Evolutionary conservation across 2,113 vertebrate genomes (phyloP).

Genomic region (Cyanoderma ruficeps): DNA sequence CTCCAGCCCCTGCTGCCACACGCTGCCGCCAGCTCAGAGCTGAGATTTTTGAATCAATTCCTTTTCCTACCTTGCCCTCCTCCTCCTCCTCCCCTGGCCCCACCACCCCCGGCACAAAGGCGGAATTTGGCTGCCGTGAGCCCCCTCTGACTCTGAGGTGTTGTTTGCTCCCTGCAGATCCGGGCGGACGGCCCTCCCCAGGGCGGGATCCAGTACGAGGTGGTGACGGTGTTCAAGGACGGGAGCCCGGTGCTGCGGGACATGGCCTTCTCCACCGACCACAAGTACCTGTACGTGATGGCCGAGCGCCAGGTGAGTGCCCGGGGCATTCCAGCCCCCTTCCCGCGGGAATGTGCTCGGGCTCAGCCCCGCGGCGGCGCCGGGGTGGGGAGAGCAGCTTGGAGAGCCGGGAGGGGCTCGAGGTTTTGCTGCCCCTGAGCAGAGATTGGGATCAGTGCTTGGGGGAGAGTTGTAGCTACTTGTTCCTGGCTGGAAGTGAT

Average conservation of each 20-base stretch:
- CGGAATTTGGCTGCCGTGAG: background rate
- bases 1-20: background rate
- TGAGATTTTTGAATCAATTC: background rate
- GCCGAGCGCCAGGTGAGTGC: slow-evolving; percentile 91
- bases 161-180: slow-evolving; percentile 77
- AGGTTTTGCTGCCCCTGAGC: background rate
- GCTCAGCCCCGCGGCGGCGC: rapidly evolving
- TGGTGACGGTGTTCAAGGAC: slow-evolving; percentile 87
- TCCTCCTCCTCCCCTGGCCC: background rate
- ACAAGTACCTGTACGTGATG: slow-evolving; percentile 92
- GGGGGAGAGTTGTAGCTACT: background rate
- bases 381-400: rapidly evolving
- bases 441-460: background rate
- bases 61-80: background rate
- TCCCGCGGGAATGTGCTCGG: rapidly evolving
- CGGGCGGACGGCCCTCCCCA: slow-evolving; percentile 93
- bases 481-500: background rate
- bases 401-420: background rate
- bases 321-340: rapidly evolving
- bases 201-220: slow-evolving; percentile 93
- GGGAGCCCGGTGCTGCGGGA: slow-evolving; percentile 90
- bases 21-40: background rate
- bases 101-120: background rate
- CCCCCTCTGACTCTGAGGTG: background rate
- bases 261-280: slow-evolving; percentile 93